Percentiles rank a stretch among this genome's conserved stretches.
phyloP scores from a whole-genome alignment of 2,113 vertebrate genomes.

The Taxidea taxus region DNA sequence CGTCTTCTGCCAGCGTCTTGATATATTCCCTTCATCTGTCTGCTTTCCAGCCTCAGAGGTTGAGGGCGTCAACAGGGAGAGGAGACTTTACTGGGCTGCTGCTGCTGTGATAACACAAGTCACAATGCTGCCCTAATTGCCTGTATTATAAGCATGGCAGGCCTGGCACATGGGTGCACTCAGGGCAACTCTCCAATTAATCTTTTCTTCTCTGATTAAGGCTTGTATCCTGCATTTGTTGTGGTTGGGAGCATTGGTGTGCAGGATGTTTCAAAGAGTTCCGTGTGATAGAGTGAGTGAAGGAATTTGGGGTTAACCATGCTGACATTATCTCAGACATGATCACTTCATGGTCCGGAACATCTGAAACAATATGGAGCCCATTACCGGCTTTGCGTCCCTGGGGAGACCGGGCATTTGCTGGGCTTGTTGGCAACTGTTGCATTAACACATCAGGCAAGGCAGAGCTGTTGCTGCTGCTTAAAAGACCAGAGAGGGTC shows the following conservation, averaged over 20 bases:
- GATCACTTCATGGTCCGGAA: conserved; percentile 28
- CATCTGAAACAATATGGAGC: conserved; percentile 34
- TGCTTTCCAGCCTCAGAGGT: conserved; percentile 23
- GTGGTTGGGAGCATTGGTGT: background rate
- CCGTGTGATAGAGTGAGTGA: background rate
- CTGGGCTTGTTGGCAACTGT: background rate
- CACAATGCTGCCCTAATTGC: conserved; percentile 71
- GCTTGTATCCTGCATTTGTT: conserved; percentile 69
- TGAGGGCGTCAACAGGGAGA: conserved; percentile 44
- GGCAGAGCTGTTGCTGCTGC: background rate
- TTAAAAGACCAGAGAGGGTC: background rate
- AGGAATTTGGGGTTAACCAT: conserved; percentile 59
- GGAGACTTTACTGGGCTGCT: conserved; percentile 66
- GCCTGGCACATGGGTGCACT: conserved; percentile 75
- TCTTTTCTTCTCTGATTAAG: conserved; percentile 79
- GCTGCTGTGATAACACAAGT: conserved; percentile 63
- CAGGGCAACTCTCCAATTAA: conserved; percentile 79
- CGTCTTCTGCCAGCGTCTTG: background rate
- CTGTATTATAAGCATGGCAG: conserved; percentile 75
- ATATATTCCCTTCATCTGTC: conserved; percentile 30
- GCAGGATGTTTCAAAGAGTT: conserved; percentile 32
- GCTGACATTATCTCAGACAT: conserved; percentile 39
- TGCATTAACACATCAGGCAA: background rate
- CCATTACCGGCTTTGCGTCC: background rate
- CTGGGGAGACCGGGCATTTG: background rate